Conservation (phyloP, 2,113 vertebrate genomes). For the zebrafish (Danio rerio) region GRCz12tu NC_133189.1:50508001-50508500, state of each 20-base stretch:
- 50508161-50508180: not conserved
- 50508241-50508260: not conserved
- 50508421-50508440: not conserved
- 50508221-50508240: not conserved
- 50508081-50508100: constrained; percentile 26
- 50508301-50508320: constrained; percentile 16
- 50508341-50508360: constrained; percentile 15
- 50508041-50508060: constrained; percentile 45
- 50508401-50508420: not conserved
- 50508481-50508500: constrained; percentile 44
- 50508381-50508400: not conserved
- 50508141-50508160: not conserved
- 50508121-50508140: not conserved
- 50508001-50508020: not conserved
- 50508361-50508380: constrained; percentile 27
- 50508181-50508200: not conserved
- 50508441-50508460: constrained; percentile 27
- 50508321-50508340: constrained; percentile 27
- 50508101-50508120: not conserved
- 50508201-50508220: not conserved
- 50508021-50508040: constrained; percentile 19
- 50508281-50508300: constrained; percentile 12
- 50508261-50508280: not conserved
- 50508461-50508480: constrained; percentile 14
- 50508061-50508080: not conserved